Base-by-base conservation (phyloP, 2,797 vertebrate species). In the Erpetoichthys calabaricus region DNA sequence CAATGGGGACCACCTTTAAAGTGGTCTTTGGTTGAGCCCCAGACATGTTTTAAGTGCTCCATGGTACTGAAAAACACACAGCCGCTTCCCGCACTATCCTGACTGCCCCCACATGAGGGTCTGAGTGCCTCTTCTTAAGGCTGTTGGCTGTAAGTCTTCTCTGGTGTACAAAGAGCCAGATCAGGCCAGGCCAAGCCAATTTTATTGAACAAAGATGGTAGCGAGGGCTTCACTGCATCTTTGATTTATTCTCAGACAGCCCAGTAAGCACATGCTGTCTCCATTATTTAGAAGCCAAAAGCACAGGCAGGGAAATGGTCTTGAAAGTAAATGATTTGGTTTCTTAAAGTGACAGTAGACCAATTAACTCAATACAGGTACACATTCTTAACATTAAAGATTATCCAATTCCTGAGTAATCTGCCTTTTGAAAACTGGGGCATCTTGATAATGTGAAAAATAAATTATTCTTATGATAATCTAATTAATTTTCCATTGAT, bases 1-100 rank as follows among this genome's bases (percentile, higher is more conserved):
- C 56, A 60, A 56, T 60, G 46, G 59, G 58, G 69, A 61, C 62
- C 65, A 67, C 66, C 65, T 61, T 63, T 59, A 63, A 56, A 63
- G 44, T 45, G 58, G 47, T 53, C 45, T 55, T 60, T 53, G 59
- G 58, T 62, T 56, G 61, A 63, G 57, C 55, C 55, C 62, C 55
- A 56, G 58, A 57, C 49, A 57, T 63, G 57, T 56, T 59, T 59
- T 57, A 62, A 67, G 55, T 59, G 51, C 46, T 57, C 58, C 56
- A 47, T 9, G 47, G 9, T 44, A 51, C 55, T 58, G 60, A 59
- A 62, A 66, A 55, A 51, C 55, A 44, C 51, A 58, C 55, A 49
- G 47, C 10, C 57, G 55, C 62, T 25, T 25, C 25, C 25, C 25
- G 25, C 25, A 25, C 25, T 25, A 25, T 25, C 25, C 25, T 25